Conservation (phyloP, 37 sponge, comb jelly and placozoan species). For the Ephydatia muelleri region DNA sequence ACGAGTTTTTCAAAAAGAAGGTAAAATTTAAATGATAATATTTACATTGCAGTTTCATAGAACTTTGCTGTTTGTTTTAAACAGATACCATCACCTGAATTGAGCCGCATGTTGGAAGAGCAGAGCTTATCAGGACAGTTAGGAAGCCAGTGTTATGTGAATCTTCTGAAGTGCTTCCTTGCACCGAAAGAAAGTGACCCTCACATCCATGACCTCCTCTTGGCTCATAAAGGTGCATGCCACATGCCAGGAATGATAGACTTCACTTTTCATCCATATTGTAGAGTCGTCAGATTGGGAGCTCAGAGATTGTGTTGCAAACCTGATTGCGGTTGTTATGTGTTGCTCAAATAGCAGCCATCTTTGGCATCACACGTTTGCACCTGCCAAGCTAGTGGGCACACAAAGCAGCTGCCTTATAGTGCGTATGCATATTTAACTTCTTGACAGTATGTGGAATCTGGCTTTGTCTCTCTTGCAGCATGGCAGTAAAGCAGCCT, state of each 20-base stretch:
- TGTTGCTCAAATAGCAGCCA: slow-evolving; percentile 67
- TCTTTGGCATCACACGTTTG: slow-evolving; percentile 78
- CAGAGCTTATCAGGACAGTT: background rate
- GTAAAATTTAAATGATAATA: background rate
- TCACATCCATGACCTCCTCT: background rate
- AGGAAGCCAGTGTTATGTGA: background rate
- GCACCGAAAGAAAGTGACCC: background rate
- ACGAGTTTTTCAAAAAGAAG: slow-evolving; percentile 69
- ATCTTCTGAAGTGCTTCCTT: background rate
- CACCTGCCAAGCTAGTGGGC: slow-evolving; percentile 47
- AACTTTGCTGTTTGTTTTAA: too few relatives aligned
- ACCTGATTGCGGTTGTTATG: slow-evolving; percentile 74
- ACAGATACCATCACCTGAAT: background rate
- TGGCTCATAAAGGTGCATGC: background rate
- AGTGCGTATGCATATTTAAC: slow-evolving; percentile 31
- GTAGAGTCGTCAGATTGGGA: slow-evolving; percentile 59
- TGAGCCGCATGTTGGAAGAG: background rate
- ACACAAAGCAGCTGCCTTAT: slow-evolving; percentile 80
- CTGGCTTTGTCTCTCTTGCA: background rate
- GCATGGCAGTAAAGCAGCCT: background rate
- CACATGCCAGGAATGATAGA: background rate
- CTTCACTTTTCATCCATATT: background rate
- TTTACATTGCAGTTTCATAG: too few relatives aligned
- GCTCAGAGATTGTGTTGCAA: slow-evolving; percentile 74
- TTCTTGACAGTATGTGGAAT: background rate